Conservation (phyloP, 2,888 invertebrate species). For the Parelbella ahira region DNA sequence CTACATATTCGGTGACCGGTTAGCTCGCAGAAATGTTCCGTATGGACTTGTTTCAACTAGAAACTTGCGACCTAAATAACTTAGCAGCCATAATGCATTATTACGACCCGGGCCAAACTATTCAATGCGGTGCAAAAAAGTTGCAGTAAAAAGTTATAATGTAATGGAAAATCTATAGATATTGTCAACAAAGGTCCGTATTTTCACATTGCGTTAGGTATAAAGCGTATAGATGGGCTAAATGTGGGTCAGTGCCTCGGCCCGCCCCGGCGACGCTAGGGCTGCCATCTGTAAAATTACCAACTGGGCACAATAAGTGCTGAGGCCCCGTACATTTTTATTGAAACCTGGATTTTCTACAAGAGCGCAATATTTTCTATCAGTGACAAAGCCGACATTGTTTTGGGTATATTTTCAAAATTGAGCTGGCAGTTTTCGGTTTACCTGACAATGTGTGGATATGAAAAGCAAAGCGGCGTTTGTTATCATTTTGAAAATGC, state of each 20-base stretch:
- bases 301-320: constrained; percentile 16
- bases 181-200: constrained; percentile 26
- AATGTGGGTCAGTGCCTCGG: constrained; percentile 38
- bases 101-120: background rate
- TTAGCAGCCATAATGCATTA: no score
- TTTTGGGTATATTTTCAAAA: constrained; percentile 4
- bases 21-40: no score
- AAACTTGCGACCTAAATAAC: no score
- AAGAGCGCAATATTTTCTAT: constrained; percentile 13
- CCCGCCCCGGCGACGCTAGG: constrained; percentile 25
- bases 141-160: constrained; percentile 20
- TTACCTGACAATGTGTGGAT: background rate
- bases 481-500: no score
- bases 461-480: no score
- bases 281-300: constrained; percentile 24
- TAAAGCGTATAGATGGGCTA: constrained; percentile 32
- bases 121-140: constrained; percentile 11
- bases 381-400: constrained; percentile 10
- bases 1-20: no score
- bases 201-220: constrained; percentile 26
- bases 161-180: constrained; percentile 26
- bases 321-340: constrained; percentile 10
- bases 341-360: constrained; percentile 9
- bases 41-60: no score
- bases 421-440: background rate